A percentile compares a stretch with the other conserved stretches of the same genome.
These are phyloP conservation scores for Temnothorax nylanderi DNA, from an alignment of 1,140 invertebrate species.

Conservation along the genomic window DNA sequence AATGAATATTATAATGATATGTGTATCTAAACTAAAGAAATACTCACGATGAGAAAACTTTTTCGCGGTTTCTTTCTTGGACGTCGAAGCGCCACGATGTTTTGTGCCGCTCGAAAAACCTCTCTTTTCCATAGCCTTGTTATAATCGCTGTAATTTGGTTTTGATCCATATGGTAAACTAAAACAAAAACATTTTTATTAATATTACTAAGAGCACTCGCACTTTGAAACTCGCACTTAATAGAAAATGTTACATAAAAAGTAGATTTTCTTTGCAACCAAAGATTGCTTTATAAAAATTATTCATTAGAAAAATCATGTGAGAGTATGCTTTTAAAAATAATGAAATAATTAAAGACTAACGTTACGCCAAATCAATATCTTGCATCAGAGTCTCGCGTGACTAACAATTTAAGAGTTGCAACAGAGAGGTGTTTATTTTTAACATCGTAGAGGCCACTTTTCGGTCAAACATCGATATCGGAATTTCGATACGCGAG, in stretches of 20 bases:
- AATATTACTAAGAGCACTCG: not conserved
- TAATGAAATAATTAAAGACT: constrained; percentile 4
- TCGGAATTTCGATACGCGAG: constrained; percentile 47
- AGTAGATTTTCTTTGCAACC: not conserved
- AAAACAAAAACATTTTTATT: constrained; percentile 42
- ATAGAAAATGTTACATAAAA: not conserved
- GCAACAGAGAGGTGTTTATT: constrained; percentile 29
- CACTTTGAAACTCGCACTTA: not conserved
- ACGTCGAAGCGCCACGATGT: constrained; percentile 80
- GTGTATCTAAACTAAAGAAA: not conserved
- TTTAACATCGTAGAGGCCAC: constrained; percentile 9
- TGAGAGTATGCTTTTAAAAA: not conserved
- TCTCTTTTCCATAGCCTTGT: constrained; percentile 80
- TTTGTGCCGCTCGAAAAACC: constrained; percentile 79
- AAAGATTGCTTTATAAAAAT: not conserved
- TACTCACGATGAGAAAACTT: constrained; percentile 83
- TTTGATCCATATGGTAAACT: constrained; percentile 87
- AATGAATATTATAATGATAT: not conserved
- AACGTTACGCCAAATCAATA: constrained; percentile 7
- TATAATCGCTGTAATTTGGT: constrained; percentile 85
- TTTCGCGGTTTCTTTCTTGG: constrained; percentile 82
- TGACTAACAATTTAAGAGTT: constrained; percentile 14
- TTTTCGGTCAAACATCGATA: constrained; percentile 50
- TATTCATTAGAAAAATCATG: not conserved
- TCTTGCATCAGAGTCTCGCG: not conserved